Conservation (phyloP, 2,888 invertebrate species). For the Crioceris asparagi region DNA sequence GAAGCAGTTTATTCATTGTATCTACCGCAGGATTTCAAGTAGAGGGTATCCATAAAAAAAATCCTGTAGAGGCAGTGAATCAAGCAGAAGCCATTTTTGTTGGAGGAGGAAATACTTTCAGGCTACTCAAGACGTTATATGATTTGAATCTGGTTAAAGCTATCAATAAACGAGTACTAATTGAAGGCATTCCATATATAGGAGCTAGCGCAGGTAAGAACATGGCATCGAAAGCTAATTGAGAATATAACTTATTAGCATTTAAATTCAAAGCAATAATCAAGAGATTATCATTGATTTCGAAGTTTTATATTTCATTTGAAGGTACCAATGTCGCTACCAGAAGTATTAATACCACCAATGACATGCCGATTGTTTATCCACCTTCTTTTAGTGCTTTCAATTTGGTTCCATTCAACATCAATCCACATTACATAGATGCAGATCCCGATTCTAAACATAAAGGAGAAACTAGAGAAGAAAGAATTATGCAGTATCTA, state of each 20-base stretch:
- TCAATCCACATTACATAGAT: constrained; percentile 76
- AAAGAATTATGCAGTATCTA: constrained; percentile 59
- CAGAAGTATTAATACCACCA: constrained; percentile 67
- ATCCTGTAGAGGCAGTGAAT: constrained; percentile 47
- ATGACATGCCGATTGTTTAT: constrained; percentile 80
- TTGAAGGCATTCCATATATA: constrained; percentile 58
- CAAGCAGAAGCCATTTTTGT: constrained; percentile 61
- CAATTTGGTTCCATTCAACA: constrained; percentile 67
- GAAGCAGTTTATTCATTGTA: not conserved
- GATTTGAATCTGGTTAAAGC: constrained; percentile 52
- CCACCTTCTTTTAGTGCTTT: constrained; percentile 65
- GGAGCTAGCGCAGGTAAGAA: constrained; percentile 64
- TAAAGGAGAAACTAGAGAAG: constrained; percentile 70
- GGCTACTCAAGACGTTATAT: constrained; percentile 58
- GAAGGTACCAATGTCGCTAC: constrained; percentile 66
- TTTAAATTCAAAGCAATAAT: no score
- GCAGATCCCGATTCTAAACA: constrained; percentile 49
- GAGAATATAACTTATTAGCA: not conserved
- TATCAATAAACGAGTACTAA: constrained; percentile 51
- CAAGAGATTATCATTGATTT: no score
- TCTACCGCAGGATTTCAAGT: constrained; percentile 45
- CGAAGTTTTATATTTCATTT: constrained; percentile 1
- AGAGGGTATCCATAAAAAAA: constrained; percentile 52
- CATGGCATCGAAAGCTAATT: not conserved
- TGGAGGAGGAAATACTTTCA: constrained; percentile 75